Evolutionary conservation across 2,888 invertebrate genomes (phyloP).

Genomic region (Eubasilissa splendida): DNA sequence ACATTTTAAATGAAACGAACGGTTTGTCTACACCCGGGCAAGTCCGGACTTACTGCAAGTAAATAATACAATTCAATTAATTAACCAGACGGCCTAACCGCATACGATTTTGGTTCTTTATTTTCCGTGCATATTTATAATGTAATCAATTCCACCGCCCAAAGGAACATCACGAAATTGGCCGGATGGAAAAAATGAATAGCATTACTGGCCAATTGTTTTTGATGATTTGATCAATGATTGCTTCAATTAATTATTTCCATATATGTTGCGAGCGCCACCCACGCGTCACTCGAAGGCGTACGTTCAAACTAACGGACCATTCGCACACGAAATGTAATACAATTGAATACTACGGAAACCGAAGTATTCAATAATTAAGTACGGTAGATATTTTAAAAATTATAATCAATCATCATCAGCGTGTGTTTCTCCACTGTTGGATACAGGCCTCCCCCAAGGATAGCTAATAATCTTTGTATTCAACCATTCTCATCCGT

Average conservation of each 20-base stretch:
- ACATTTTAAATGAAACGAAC: no score
- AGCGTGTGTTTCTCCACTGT: no score
- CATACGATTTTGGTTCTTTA: background rate
- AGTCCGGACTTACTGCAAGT: background rate
- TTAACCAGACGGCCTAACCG: background rate
- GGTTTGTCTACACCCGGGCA: background rate
- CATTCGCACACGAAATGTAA: no score
- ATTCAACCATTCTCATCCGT: no score
- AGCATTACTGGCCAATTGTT: constrained; percentile 50
- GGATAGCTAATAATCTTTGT: no score
- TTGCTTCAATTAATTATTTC: constrained; percentile 54
- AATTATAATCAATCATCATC: no score
- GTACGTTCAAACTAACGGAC: no score
- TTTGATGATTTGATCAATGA: constrained; percentile 52
- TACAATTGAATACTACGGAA: no score
- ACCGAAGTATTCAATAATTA: no score
- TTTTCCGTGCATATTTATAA: constrained; percentile 1
- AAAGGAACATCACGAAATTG: constrained; percentile 29
- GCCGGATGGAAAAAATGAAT: constrained; percentile 51
- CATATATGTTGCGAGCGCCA: constrained; percentile 43
- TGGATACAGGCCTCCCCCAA: no score
- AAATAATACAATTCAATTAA: constrained; percentile 17
- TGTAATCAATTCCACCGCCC: constrained; percentile 29
- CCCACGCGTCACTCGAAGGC: constrained; percentile 33
- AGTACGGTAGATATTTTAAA: no score